A percentile compares a stretch with the other conserved stretches of the same genome.
Conservation (phyloP, 2,113 vertebrate genomes). For the Glareola pratincola region DNA sequence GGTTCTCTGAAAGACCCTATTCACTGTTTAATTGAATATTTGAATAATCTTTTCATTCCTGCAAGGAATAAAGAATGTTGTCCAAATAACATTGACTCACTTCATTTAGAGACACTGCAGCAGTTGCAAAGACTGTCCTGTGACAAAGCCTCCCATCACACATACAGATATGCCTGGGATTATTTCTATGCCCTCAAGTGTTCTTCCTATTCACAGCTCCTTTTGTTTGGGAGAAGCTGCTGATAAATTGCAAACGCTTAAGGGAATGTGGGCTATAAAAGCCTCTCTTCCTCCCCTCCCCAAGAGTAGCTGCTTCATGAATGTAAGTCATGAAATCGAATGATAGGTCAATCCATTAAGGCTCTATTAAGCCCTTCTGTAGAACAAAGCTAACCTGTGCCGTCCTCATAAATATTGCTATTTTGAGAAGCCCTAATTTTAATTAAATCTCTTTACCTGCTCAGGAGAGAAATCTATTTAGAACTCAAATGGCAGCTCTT, state of each 20-base stretch:
- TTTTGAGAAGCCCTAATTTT: slow-evolving; percentile 91
- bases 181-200: slow-evolving; percentile 86
- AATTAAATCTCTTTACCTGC: slow-evolving; percentile 95
- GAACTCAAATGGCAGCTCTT: slow-evolving; percentile 84
- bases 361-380: slow-evolving; percentile 90
- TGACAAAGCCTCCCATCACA: slow-evolving; percentile 79
- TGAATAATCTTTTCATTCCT: slow-evolving; percentile 98
- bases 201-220: slow-evolving; percentile 87
- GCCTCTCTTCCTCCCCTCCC: slow-evolving; percentile 77
- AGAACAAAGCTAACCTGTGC: slow-evolving; percentile 89
- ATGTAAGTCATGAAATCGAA: slow-evolving; percentile 87
- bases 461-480: slow-evolving; percentile 83
- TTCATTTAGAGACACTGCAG: slow-evolving; percentile 76
- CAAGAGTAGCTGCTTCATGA: slow-evolving; percentile 81
- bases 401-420: slow-evolving; percentile 89
- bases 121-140: slow-evolving; percentile 87
- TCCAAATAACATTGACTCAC: slow-evolving; percentile 93
- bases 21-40: slow-evolving; percentile 99
- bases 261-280: slow-evolving; percentile 86
- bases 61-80: slow-evolving; percentile 95
- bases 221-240: slow-evolving; percentile 90
- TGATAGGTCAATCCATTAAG: slow-evolving; percentile 94
- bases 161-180: slow-evolving; percentile 72
- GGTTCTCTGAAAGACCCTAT: slow-evolving; percentile 89
- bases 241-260: slow-evolving; percentile 96